Conservation (phyloP, 2,113 vertebrate genomes). For the Gila orcuttii region DNA sequence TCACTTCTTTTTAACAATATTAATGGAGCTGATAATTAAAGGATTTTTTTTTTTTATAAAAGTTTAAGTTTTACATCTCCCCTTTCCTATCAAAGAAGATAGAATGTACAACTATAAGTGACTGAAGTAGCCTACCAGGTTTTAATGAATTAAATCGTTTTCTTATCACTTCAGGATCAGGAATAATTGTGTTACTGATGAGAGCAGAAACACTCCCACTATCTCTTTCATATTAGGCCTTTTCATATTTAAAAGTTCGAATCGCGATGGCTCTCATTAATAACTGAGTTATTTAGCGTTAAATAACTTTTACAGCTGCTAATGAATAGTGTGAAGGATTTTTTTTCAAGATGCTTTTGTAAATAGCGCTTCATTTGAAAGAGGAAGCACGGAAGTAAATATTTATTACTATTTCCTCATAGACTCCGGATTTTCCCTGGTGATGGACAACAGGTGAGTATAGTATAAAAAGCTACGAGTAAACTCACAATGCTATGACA, state of each 20-base stretch:
- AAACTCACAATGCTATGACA: neutral
- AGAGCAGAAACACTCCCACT: neutral
- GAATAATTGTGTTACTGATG: neutral
- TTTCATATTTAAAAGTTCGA: neutral
- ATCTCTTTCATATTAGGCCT: neutral
- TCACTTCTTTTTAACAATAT: neutral
- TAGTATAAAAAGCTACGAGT: conserved; percentile 5
- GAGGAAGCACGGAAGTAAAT: conserved; percentile 62
- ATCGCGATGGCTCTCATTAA: neutral
- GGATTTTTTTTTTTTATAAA: neutral
- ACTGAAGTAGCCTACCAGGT: neutral
- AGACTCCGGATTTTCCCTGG: conserved; percentile 65
- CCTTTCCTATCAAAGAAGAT: neutral
- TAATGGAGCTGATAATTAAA: neutral
- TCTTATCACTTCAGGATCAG: neutral
- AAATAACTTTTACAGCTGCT: neutral
- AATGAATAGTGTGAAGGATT: neutral
- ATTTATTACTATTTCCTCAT: conserved; percentile 67
- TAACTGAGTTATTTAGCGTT: no score
- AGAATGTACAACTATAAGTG: neutral
- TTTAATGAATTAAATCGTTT: neutral
- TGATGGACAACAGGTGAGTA: conserved; percentile 12
- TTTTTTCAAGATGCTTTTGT: neutral
- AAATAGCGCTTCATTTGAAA: conserved; percentile 29
- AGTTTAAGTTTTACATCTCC: neutral